phyloP scores from a whole-genome alignment of 2,888 invertebrate genomes.

The Cecidostiba fungosa region DNA sequence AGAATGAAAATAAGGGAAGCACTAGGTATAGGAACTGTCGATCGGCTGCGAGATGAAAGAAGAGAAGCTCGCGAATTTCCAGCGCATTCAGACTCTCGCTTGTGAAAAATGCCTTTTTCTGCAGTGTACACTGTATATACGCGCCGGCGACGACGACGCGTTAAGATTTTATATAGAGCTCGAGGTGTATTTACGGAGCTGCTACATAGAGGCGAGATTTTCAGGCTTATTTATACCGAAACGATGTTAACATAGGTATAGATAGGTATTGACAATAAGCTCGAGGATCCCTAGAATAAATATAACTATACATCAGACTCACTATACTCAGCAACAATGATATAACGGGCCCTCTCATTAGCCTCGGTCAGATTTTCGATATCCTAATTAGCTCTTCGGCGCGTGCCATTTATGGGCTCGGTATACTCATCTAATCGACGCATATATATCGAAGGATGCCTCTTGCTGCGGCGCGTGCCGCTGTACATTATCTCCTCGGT shows the following conservation, averaged over 20 bases:
- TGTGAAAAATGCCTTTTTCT: not conserved
- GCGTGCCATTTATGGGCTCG: conserved; percentile 21
- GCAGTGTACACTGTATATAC: not conserved
- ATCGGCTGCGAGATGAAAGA: not conserved
- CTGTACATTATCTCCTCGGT: conserved; percentile 32
- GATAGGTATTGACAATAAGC: no score
- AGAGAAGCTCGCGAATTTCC: not conserved
- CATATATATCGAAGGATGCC: not conserved
- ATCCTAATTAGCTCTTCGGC: conserved; percentile 17
- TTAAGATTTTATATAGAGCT: not conserved
- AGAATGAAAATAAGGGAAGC: conserved; percentile 47
- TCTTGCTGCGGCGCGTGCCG: not conserved
- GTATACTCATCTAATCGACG: not conserved
- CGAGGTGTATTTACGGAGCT: not conserved
- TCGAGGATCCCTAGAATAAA: no score
- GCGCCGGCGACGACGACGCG: not conserved
- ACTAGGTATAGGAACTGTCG: conserved; percentile 27
- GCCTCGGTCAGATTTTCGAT: conserved; percentile 3
- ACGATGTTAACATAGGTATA: no score
- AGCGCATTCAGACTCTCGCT: not conserved
- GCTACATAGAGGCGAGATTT: not conserved
- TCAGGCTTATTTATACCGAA: no score
- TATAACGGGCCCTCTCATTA: no score
- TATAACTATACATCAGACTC: no score
- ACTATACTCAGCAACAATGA: no score